Conservation (phyloP, 1,140 invertebrate species). For the Nephila pilipes region DNA sequence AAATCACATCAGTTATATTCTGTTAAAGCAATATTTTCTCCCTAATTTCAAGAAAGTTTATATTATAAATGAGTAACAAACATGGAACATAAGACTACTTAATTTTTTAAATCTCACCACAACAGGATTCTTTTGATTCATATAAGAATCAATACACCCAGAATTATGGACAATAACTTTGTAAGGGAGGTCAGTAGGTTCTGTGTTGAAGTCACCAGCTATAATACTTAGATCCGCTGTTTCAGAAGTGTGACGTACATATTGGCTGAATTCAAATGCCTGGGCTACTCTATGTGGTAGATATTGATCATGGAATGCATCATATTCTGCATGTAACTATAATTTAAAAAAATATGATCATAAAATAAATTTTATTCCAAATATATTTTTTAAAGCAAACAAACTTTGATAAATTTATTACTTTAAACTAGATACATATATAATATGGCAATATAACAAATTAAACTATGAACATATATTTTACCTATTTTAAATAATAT, state of each 20-base stretch:
- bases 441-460: too few relatives aligned
- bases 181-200: slow-evolving; percentile 92
- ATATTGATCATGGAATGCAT: slow-evolving; percentile 92
- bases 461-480: neutral
- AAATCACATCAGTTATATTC: too few relatives aligned
- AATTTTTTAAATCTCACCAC: slow-evolving; percentile 43
- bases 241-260: slow-evolving; percentile 91
- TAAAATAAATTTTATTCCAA: neutral
- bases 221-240: slow-evolving; percentile 91
- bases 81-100: neutral
- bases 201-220: slow-evolving; percentile 95
- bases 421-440: too few relatives aligned
- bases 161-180: slow-evolving; percentile 83
- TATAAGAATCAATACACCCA: slow-evolving; percentile 83
- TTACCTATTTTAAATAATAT: too few relatives aligned
- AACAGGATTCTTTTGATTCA: slow-evolving; percentile 77
- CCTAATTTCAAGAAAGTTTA: too few relatives aligned
- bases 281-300: slow-evolving; percentile 93
- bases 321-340: slow-evolving; percentile 97
- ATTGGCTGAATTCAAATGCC: slow-evolving; percentile 96
- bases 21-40: too few relatives aligned
- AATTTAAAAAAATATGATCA: neutral
- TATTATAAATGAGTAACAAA: too few relatives aligned
- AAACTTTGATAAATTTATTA: too few relatives aligned
- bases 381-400: too few relatives aligned